Base-by-base conservation (phyloP, 2,888 invertebrate species). In the Dorcus parallelipipedus region DNA sequence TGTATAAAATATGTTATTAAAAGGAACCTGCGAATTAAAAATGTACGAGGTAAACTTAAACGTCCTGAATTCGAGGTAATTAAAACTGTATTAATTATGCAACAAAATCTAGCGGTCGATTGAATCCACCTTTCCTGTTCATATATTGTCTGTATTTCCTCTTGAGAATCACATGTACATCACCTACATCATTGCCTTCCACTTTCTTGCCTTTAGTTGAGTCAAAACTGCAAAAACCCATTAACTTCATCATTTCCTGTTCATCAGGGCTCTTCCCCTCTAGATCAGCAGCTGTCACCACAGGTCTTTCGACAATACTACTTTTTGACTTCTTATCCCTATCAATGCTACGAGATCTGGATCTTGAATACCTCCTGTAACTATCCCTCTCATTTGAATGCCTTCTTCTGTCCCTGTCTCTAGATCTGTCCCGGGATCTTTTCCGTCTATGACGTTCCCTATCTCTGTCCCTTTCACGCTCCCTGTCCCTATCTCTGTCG, bases 81-180 rank as follows among this genome's bases (percentile, higher is more conserved):
- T 33, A 33, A 33, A 33, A 33, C 6, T 33, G 26, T 33, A 33
- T 33, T 33, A 33, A 33, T 70, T 69, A 95, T 65, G 95, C 95
- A 65, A 97, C 95, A 81, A 96, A 96, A 80, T 99, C 98, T 64
- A 99, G 81, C 42, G 98, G 98, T 74, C 98, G 84, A 80, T 99
- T 99, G 80, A 99, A 99, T 55, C 98, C 99, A 63, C 99, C 99
- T 79, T 97, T 95, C 62, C 99, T 86, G 80, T 99, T 99, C 99
- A 99, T 99, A 76, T 99, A 99, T 80, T 99, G 98, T 70, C 97
- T 88, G 78, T 97, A 97, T 80, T 97, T 95, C 70, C 98, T 83
- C 81, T 97, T 97, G 60, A 97, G 84, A 63, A 96, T 95, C 58
- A 97, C 94, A 77, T 97, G 97, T 63, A 97, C 96, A 33, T 90